Percentiles rank a stretch among this genome's conserved stretches.
These are phyloP conservation scores for Yponomeuta malinellus DNA, from an alignment of 2,888 invertebrate species.

Conservation along the genomic window DNA sequence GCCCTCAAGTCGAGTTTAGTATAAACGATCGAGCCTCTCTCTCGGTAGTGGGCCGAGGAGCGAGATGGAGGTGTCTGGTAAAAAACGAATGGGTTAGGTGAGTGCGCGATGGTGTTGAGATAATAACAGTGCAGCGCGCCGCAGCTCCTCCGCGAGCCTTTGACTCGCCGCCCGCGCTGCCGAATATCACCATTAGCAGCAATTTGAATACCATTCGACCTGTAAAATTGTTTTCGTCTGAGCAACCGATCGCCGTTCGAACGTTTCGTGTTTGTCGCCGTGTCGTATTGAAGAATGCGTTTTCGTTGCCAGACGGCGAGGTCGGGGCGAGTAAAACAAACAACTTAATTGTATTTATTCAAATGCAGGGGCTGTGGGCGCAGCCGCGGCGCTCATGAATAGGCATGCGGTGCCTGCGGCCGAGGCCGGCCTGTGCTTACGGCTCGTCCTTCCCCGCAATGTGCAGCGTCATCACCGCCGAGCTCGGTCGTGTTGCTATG, in stretches of 20 bases:
- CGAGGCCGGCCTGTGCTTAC: slow-evolving; percentile 22
- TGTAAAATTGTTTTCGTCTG: slow-evolving; percentile 53
- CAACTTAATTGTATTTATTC: slow-evolving; percentile 76
- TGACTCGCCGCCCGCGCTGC: slow-evolving; percentile 50
- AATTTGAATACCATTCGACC: slow-evolving; percentile 55
- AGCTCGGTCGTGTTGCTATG: slow-evolving; percentile 24
- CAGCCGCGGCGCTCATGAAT: slow-evolving; percentile 70
- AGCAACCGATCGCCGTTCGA: slow-evolving; percentile 22
- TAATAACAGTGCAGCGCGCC: slow-evolving; percentile 68
- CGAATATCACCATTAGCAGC: slow-evolving; percentile 62
- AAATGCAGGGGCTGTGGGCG: slow-evolving; percentile 52
- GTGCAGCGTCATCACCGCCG: slow-evolving; percentile 52
- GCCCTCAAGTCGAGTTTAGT: slow-evolving; percentile 64
- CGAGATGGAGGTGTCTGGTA: slow-evolving; percentile 61
- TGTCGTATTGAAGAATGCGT: slow-evolving; percentile 39
- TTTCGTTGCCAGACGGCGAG: slow-evolving; percentile 42
- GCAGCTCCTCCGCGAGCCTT: slow-evolving; percentile 46
- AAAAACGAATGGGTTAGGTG: slow-evolving; percentile 69
- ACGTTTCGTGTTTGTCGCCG: slow-evolving; percentile 16
- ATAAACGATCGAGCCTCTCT: slow-evolving; percentile 55
- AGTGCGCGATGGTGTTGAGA: slow-evolving; percentile 73
- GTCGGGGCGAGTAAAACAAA: slow-evolving; percentile 66
- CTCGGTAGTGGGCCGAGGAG: slow-evolving; percentile 43
- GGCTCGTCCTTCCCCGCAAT: slow-evolving; percentile 48
- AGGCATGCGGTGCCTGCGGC: slow-evolving; percentile 37